Base-by-base conservation (phyloP, 1,140 invertebrate genomes). In the Drosophila kohkoa region DNA sequence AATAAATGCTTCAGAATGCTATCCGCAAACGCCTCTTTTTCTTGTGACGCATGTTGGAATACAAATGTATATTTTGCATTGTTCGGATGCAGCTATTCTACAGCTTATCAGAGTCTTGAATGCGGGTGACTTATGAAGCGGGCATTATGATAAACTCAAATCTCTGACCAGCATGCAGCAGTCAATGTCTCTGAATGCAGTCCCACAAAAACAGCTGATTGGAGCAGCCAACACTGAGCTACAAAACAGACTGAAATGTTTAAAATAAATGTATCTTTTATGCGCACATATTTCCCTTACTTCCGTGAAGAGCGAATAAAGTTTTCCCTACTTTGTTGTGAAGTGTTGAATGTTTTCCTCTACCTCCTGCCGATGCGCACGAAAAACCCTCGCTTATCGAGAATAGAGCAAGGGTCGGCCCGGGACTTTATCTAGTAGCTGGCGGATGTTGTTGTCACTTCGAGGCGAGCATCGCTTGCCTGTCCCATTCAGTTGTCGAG, bases 51-150 rank as follows among this genome's bases (percentile, higher is more conserved):
- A 86, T 55, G 13, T 67, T 25, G 60, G 13, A 52, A 63, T 30
- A 86, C 75, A 85, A 81, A 75, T 86, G 69, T 66, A 81, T 85
- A 63, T 81, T 64, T 66, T 69, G 41, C 28, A 35, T 20, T 43
- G 32, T 52, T 38, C 46, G 32, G 52, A 66, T 73, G 57, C 28
- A 60, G 67, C 46, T 48, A 65, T 66, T 64, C 43, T 70, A 13
- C 58, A 49, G 57, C 66, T 86, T 85, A 85, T 85, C 82, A 70
- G 41, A 32, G 20, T 55, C 45, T 45, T 46, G 58, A 49, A 75
- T 85, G 82, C 82, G 82, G 82, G 82, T 59, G 48, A 57, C 46
- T 81, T 75, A 43, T 81, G 46, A 75, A 78, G 75, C 75, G 78
- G 82, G 75, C 30, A 68, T 71, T 67, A 86, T 71, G 79, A 83